A percentile compares a stretch with the other conserved stretches of the same genome.
These are phyloP conservation scores for Cyphomyrus discorhynchus DNA, from an alignment of 2,113 vertebrate species.

Conservation along the genomic window DNA sequence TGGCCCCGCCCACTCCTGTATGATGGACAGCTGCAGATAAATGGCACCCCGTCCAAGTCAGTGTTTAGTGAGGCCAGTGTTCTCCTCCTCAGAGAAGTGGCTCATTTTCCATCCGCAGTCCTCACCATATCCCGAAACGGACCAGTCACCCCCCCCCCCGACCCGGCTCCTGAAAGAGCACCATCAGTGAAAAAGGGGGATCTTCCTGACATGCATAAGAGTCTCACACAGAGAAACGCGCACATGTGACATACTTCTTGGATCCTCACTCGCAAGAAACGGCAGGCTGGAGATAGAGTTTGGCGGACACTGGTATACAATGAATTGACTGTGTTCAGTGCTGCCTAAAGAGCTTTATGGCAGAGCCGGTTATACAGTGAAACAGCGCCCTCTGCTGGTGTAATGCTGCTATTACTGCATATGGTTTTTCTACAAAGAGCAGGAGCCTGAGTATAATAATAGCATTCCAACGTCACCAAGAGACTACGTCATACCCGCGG, in stretches of 20 bases:
- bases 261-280: conserved; percentile 9
- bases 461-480: conserved; percentile 30
- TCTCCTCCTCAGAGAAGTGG: not conserved
- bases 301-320: not conserved
- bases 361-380: conserved; percentile 29
- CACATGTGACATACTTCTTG: not conserved
- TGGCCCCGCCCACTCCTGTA: not conserved
- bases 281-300: conserved; percentile 1
- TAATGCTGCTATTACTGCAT: conserved; percentile 43
- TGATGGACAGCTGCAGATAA: not conserved
- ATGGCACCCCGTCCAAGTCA: not conserved
- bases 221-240: not conserved
- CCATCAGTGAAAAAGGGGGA: not conserved
- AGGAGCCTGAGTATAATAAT: conserved; percentile 54
- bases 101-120: not conserved
- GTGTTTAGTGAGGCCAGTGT: not conserved
- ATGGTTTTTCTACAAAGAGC: conserved; percentile 30
- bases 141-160: not conserved
- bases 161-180: not conserved
- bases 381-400: conserved; percentile 53
- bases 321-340: conserved; percentile 39
- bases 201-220: not conserved
- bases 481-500: conserved; percentile 22
- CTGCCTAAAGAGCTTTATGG: conserved; percentile 47
- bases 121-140: not conserved